Evolutionary conservation across 2,113 vertebrate genomes (phyloP).

Genomic region (Percopsis transmontana): DNA sequence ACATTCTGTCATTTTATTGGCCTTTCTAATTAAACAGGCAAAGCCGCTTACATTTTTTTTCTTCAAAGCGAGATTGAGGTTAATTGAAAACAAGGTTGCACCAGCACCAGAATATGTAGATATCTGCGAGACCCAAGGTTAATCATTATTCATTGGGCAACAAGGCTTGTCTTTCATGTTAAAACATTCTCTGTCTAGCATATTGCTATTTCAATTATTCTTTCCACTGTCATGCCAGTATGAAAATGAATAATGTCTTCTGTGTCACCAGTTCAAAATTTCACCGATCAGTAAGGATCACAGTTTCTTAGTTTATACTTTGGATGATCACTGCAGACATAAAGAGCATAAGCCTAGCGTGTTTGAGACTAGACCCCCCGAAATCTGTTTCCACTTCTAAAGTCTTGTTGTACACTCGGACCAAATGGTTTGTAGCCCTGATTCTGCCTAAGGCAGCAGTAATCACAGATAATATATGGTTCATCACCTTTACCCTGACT

Average conservation of each 20-base stretch:
- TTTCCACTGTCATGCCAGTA: conserved; percentile 10
- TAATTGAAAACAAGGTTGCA: no score
- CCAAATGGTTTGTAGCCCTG: conserved; percentile 41
- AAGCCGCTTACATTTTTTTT: no score
- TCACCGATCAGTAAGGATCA: neutral
- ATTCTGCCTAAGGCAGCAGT: conserved; percentile 41
- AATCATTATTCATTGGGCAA: conserved; percentile 39
- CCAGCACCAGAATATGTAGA: neutral
- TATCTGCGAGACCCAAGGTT: conserved; percentile 31
- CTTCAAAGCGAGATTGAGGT: no score
- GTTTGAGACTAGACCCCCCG: conserved; percentile 37
- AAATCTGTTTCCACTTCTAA: conserved; percentile 47
- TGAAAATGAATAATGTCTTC: conserved; percentile 3
- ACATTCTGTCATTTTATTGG: no score
- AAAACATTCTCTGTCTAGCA: conserved; percentile 12
- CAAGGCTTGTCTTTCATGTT: conserved; percentile 37
- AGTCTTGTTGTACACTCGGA: conserved; percentile 41
- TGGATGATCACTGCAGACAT: conserved; percentile 34
- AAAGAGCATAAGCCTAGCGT: conserved; percentile 20
- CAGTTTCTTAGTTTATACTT: conserved; percentile 8
- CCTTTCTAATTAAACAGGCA: no score
- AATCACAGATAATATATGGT: conserved; percentile 31
- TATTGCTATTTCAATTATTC: conserved; percentile 37
- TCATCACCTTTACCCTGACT: conserved; percentile 26
- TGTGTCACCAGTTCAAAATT: neutral